Percentiles rank a stretch among this genome's conserved stretches.
These are phyloP conservation scores for Serinus canaria DNA, from an alignment of 2,113 vertebrate genomes.

Conservation along the genomic window DNA sequence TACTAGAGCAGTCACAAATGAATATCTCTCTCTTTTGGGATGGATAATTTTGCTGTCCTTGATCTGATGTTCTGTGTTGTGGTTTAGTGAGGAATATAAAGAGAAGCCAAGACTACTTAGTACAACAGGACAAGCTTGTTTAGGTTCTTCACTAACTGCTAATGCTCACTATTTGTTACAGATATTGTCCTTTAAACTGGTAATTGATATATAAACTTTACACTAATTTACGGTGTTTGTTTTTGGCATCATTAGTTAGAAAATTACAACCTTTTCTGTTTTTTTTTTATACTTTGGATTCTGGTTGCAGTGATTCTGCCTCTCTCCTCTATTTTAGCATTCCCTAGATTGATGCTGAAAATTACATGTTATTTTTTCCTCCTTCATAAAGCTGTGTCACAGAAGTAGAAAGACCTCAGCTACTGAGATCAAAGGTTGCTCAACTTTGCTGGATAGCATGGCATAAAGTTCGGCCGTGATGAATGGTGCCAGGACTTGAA, in stretches of 20 bases:
- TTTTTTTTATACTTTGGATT: neutral
- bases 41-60: neutral
- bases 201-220: neutral
- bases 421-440: constrained; percentile 48
- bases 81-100: neutral
- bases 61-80: neutral
- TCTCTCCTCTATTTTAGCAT: constrained; percentile 2
- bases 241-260: neutral
- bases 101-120: neutral
- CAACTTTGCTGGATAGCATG: constrained; percentile 6
- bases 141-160: neutral
- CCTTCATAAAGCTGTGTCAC: neutral
- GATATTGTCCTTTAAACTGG: neutral
- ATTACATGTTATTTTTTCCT: constrained; percentile 52
- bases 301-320: neutral
- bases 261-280: neutral
- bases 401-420: constrained; percentile 9
- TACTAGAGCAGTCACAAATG: neutral
- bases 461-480: neutral
- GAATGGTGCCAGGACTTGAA: constrained; percentile 34
- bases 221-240: neutral
- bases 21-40: neutral
- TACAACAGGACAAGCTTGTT: neutral
- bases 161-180: neutral
- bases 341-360: constrained; percentile 44